These are phyloP conservation scores for Antedon mediterranea DNA, from an alignment of 53 echinoderm and acorn worm genomes.

Conservation along the genomic window DNA sequence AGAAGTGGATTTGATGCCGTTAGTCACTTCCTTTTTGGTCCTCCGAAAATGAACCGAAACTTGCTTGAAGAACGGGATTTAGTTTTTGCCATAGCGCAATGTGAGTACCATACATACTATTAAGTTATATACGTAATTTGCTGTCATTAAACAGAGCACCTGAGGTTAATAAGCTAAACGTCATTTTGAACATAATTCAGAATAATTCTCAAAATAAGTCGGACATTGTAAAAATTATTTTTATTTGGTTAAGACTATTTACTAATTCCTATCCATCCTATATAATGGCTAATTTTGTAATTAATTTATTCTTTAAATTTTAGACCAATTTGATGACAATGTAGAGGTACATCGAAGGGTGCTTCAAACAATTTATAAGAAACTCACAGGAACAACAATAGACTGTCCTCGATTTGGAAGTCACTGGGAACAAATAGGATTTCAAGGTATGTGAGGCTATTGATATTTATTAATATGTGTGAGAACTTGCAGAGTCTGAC, in stretches of 20 bases:
- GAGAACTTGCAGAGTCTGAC: too few relatives aligned
- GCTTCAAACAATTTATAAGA: conserved; percentile 79
- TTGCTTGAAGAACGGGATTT: conserved; percentile 79
- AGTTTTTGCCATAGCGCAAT: conserved; percentile 94
- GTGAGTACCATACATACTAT: too few relatives aligned
- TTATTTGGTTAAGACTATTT: too few relatives aligned
- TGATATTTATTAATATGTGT: too few relatives aligned
- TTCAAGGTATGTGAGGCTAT: conserved; percentile 51
- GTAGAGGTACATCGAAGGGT: conserved; percentile 54
- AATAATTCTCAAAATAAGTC: too few relatives aligned
- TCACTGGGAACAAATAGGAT: conserved; percentile 95
- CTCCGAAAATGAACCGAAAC: conserved; percentile 59
- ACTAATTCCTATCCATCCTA: too few relatives aligned
- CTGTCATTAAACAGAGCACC: too few relatives aligned
- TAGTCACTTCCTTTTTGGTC: conserved; percentile 61
- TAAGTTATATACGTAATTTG: too few relatives aligned
- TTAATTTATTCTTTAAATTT: background rate
- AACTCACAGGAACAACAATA: conserved; percentile 75
- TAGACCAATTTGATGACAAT: conserved; percentile 77
- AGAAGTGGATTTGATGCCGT: conserved; percentile 69
- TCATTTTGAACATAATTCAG: too few relatives aligned
- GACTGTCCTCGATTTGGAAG: conserved; percentile 85
- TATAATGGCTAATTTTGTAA: too few relatives aligned
- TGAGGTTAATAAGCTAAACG: too few relatives aligned
- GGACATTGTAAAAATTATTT: too few relatives aligned